phyloP scores from a whole-genome alignment of 2,888 invertebrate genomes.

The Acrobasis suavella region DNA sequence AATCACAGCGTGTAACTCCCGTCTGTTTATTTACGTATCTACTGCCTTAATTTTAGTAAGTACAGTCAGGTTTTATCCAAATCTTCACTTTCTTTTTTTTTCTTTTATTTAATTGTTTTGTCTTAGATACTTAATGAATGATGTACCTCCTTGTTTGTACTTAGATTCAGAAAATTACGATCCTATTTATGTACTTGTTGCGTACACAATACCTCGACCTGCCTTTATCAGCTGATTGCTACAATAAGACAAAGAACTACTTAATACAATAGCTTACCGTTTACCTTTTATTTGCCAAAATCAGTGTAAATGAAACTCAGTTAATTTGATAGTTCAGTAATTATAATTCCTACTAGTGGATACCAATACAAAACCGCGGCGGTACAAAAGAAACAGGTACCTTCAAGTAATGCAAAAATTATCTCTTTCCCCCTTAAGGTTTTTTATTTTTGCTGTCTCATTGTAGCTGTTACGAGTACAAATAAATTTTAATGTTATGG shows the following conservation, averaged over 20 bases:
- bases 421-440: background rate
- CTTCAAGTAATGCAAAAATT: background rate
- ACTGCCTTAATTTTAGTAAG: conserved; percentile 1
- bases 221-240: no score
- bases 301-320: background rate
- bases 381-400: background rate
- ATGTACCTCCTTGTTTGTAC: no score
- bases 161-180: no score
- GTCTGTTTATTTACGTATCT: conserved; percentile 10
- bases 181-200: no score
- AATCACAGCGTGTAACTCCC: background rate
- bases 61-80: no score
- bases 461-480: background rate
- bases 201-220: no score
- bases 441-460: background rate
- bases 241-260: background rate
- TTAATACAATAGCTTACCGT: background rate
- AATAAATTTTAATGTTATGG: conserved; percentile 11
- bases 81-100: no score
- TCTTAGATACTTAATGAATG: no score
- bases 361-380: no score
- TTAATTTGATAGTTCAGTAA: background rate
- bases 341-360: background rate
- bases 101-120: no score
- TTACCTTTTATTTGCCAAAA: background rate